Conservation (phyloP, 2,797 vertebrate genomes). For the Coranthus polyacanthus region DNA sequence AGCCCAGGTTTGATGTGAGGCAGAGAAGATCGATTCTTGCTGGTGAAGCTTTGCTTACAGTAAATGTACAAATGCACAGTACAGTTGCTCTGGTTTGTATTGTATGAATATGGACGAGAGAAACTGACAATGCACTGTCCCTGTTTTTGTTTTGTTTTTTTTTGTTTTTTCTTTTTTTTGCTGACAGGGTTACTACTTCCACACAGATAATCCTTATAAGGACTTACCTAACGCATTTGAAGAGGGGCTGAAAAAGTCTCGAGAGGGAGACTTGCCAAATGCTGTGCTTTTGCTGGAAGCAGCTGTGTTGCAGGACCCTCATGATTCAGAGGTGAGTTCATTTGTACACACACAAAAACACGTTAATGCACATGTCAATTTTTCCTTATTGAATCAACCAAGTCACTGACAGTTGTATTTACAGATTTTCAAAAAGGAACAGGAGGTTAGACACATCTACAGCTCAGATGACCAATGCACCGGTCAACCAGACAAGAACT, state of each 20-base stretch:
- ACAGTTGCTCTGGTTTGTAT: slow-evolving; percentile 43
- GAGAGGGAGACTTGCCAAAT: slow-evolving; percentile 94
- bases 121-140: slow-evolving; percentile 66
- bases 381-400: slow-evolving; percentile 1
- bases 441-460: neutral
- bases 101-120: slow-evolving; percentile 42
- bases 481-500: slow-evolving; percentile 5
- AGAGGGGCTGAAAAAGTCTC: slow-evolving; percentile 93
- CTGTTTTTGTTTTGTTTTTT: slow-evolving; percentile 33
- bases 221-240: slow-evolving; percentile 96
- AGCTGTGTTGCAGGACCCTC: slow-evolving; percentile 95
- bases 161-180: slow-evolving; percentile 48
- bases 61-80: slow-evolving; percentile 51
- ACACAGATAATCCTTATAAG: slow-evolving; percentile 98
- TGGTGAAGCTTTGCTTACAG: slow-evolving; percentile 51
- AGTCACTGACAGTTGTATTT: slow-evolving; percentile 3
- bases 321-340: slow-evolving; percentile 93
- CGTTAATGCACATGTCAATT: neutral
- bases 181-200: slow-evolving; percentile 98
- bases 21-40: slow-evolving; percentile 71
- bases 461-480: neutral
- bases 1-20: slow-evolving; percentile 63
- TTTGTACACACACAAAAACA: slow-evolving; percentile 19
- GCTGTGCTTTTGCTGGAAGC: slow-evolving; percentile 95
- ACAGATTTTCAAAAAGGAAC: neutral